Evolutionary conservation across 2,888 invertebrate species (phyloP).

Genomic region (Pantelozetes paolii): DNA sequence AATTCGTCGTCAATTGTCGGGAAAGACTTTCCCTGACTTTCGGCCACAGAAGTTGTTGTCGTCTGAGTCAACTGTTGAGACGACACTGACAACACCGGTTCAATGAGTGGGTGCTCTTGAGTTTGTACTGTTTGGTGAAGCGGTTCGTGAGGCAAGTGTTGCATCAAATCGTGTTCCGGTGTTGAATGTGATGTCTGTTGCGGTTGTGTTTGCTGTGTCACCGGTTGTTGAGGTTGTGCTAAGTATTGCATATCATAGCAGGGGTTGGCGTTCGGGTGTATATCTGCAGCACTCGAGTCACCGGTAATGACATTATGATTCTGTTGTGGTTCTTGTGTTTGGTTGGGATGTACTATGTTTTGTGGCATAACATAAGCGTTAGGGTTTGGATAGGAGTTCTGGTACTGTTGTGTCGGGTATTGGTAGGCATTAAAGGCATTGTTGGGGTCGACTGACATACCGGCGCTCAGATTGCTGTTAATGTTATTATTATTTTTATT

Average conservation of each 20-base stretch:
- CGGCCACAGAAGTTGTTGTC: not conserved
- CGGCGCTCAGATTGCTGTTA: not conserved
- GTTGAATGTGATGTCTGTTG: not conserved
- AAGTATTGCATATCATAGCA: slow-evolving; percentile 33
- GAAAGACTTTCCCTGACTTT: slow-evolving; percentile 24
- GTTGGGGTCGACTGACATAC: slow-evolving; percentile 3
- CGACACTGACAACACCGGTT: slow-evolving; percentile 16
- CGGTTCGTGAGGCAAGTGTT: slow-evolving; percentile 22
- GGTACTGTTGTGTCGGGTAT: slow-evolving; percentile 29
- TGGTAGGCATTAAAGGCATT: not conserved
- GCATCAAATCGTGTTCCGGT: slow-evolving; percentile 23
- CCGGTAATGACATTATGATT: not conserved
- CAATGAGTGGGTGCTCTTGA: slow-evolving; percentile 24
- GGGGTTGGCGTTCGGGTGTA: not conserved
- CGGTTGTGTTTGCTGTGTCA: not conserved
- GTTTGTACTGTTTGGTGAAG: slow-evolving; percentile 18
- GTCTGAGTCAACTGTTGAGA: slow-evolving; percentile 17
- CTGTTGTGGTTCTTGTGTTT: slow-evolving; percentile 27
- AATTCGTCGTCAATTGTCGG: slow-evolving; percentile 29
- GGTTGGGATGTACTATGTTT: slow-evolving; percentile 10
- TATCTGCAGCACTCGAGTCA: slow-evolving; percentile 5
- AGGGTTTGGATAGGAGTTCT: slow-evolving; percentile 6
- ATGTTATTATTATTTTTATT: slow-evolving; percentile 6
- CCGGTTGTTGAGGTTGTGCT: not conserved
- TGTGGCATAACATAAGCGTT: slow-evolving; percentile 23